Evolutionary conservation across 2,888 invertebrate genomes (phyloP), one percentile per base, ranked within the genome.

Genomic region (Aspidapion aeneum): DNA sequence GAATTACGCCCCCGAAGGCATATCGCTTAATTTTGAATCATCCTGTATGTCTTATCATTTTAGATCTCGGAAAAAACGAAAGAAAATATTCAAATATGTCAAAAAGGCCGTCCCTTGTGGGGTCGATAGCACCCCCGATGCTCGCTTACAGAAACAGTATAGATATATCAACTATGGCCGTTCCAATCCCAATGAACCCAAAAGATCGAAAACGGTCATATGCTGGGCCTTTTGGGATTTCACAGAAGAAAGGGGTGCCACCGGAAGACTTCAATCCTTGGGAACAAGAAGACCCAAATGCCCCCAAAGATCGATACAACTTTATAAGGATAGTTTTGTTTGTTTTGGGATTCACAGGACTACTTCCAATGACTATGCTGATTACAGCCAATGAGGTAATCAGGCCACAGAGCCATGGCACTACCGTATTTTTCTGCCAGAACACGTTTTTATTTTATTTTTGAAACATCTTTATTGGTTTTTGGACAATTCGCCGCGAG

Each of bases 361-460:
- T 59, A 2, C 9, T 59, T 21, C 59, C 59, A 5, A 59, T 59
- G 59, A 50, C 50, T 2, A 50, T 59, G n/a, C 52, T 59, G n/a
- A 52, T 59, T 3, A 59, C 59, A 3, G 59, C 59, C 5, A 59
- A 59, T 18, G 59, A 59, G 54, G 59, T 59, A 59, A 49, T n/a
- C n/a, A n/a, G n/a, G n/a, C n/a, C n/a, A n/a, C 9, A 16, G 49
- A 48, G n/a, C n/a, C n/a, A n/a, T n/a, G n/a, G n/a, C n/a, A n/a
- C n/a, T n/a, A n/a, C n/a, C n/a, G n/a, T n/a, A n/a, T n/a, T n/a
- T n/a, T n/a, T n/a, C n/a, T n/a, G n/a, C n/a, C n/a, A n/a, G n/a
- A n/a, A n/a, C n/a, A n/a, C n/a, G n/a, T n/a, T n/a, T n/a, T n/a
- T n/a, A n/a, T n/a, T n/a, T n/a, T n/a, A n/a, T n/a, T n/a, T n/a